Evolutionary conservation across 2,888 invertebrate genomes (phyloP), one percentile per base, ranked within the genome.

Genomic region (Rhamphomyia laevipes): DNA sequence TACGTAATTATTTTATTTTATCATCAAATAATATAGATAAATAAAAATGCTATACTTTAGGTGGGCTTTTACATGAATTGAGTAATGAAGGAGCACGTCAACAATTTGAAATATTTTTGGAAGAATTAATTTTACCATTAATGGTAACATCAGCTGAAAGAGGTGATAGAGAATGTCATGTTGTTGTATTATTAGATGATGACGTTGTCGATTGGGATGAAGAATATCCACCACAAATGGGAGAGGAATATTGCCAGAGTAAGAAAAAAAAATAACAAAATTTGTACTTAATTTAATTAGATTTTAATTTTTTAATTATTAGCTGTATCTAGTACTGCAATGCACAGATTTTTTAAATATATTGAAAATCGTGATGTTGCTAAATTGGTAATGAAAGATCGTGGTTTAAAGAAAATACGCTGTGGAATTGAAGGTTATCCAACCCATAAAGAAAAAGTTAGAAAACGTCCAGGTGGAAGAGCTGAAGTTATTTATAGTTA

Each of bases 401-500:
- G 99, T 42, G 97, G 97, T 0, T 74, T 99, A 49, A 99, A 99
- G 71, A 99, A 99, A 67, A 99, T 99, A 56, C 84, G 97, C 3
- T 78, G 99, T 18, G 99, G 99, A 7, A 97, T 99, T 53, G 97
- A 99, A 74, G 97, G 96, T 0, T 99, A 99, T 70, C 99, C 99
- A 4, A 99, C 99, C 0, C 94, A 97, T 74, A 99, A 97, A 66
- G 99, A 99, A 67, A 99, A 99, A 68, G 86, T 99, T 2, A 93
- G 94, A 71, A 87, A 90, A 63, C 77, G 97, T 17, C 90, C 95
- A 0, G 96, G 96, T 2, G 93, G 93, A 0, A 76, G 95, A 4
- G 88, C 95, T 0, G 97, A 99, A 73, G 92, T 97, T 4, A 96
- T 99, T 56, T 99, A 99, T 74, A 99, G 97, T 73, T 99, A 99